Base-by-base conservation (phyloP, 2,888 invertebrate genomes). In the Cecidostiba fungosa region DNA sequence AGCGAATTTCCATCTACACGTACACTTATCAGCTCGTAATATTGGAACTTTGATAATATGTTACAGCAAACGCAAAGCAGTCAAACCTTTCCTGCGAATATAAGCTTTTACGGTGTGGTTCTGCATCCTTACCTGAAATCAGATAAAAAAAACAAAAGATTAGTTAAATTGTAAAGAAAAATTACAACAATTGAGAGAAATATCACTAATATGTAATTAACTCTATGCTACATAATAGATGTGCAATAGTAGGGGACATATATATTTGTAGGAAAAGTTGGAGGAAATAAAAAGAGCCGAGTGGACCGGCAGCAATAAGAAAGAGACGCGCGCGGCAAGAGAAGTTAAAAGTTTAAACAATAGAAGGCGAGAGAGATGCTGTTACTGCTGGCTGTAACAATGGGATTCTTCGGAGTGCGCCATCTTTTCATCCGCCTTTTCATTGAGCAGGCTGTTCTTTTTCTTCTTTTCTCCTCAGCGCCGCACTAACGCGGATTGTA, bases 321-420 rank as follows among this genome's bases (percentile, higher is more conserved):
- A 83, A 59, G 77, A 59, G 39, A 6, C n/a, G 8, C 50, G 23
- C 19, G 16, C 10, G 29, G 26, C 32, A 26, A 19, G 8, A 16
- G 54, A 47, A 62, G 36, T 66, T 59, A 69, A 79, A 79, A 79
- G 84, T 74, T 84, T 79, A 84, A 84, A 84, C 84, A 77, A 85
- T 80, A 80, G 79, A 76, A 47, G 47, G 50, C 54, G n/a, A 59
- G 73, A 72, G 50, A 62, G 54, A 32, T 12, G 26, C 10, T 54
- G 23, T 59, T 59, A 59, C 54, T 8, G 54, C 54, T 59, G n/a
- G n/a, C n/a, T 54, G 26, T 26, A 74, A 84, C 84, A 84, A 84
- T 84, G 26, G 84, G 39, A 76, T 80, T 84, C 84, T 50, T 26
- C 14, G 19, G n/a, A 16, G n/a, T 16, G 54, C 36, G 36, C 29